These are phyloP conservation scores for Ormyrus rosae DNA, from an alignment of 2,888 invertebrate species.

Conservation along the genomic window DNA sequence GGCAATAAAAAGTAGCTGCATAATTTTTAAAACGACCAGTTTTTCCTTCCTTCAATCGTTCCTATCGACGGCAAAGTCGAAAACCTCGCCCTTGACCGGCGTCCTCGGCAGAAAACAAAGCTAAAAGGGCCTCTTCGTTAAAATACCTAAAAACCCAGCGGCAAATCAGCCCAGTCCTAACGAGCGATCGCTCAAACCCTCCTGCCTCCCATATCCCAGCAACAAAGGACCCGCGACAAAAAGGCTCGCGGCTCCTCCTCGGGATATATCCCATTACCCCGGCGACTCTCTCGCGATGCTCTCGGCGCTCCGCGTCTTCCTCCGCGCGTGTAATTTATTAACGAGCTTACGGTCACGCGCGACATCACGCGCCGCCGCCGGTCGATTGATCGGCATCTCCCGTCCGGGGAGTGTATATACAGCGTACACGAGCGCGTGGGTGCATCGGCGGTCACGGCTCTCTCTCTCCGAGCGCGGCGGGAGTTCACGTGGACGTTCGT, in stretches of 20 bases:
- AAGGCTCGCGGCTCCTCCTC: not conserved
- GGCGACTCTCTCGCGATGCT: conserved; percentile 9
- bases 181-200: too few relatives aligned
- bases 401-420: not conserved
- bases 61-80: too few relatives aligned
- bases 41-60: too few relatives aligned
- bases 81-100: too few relatives aligned
- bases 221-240: too few relatives aligned
- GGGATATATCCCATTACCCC: not conserved
- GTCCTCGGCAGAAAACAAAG: too few relatives aligned
- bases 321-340: conserved; percentile 28
- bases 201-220: too few relatives aligned
- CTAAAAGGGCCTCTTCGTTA: too few relatives aligned
- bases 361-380: not conserved
- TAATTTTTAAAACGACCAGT: too few relatives aligned
- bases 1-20: too few relatives aligned
- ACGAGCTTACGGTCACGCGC: conserved; percentile 19
- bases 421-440: conserved; percentile 8
- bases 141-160: too few relatives aligned
- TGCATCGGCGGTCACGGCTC: conserved; percentile 18
- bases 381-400: not conserved
- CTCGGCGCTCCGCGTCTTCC: not conserved
- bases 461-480: not conserved
- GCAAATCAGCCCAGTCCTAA: too few relatives aligned
- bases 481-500: conserved; percentile 59